Percentiles rank a stretch among this genome's conserved stretches.
phyloP scores from a whole-genome alignment of 2,888 invertebrate genomes.

The Aquatica leii region DNA sequence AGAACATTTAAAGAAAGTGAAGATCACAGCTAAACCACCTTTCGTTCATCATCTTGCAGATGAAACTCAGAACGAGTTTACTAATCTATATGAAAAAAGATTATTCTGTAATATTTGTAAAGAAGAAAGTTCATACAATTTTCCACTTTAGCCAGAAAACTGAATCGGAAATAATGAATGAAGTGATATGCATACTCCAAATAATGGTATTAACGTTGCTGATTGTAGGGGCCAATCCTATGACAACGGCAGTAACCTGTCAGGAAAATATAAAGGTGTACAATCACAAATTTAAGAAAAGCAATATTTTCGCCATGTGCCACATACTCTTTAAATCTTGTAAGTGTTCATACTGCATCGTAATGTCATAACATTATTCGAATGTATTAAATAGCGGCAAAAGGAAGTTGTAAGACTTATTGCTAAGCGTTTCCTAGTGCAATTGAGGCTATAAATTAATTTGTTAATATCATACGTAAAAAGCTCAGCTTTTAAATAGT shows the following conservation, averaged over 20 bases:
- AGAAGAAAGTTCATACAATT: not conserved
- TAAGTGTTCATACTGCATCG: not conserved
- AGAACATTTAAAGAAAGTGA: not conserved
- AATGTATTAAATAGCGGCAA: too few species aligned
- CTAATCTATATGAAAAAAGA: not conserved
- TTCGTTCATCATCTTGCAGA: too few species aligned
- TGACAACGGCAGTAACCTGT: not conserved
- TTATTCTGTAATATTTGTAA: not conserved
- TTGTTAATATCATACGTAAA: too few species aligned
- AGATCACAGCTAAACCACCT: not conserved
- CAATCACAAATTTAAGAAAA: not conserved
- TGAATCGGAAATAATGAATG: too few species aligned
- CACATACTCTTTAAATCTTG: not conserved
- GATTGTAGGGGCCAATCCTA: not conserved
- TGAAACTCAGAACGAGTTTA: not conserved
- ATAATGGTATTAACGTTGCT: not conserved
- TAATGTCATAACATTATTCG: not conserved
- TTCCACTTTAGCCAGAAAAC: not conserved
- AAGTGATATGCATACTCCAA: not conserved
- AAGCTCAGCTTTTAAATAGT: too few species aligned
- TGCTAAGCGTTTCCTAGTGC: too few species aligned
- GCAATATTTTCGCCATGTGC: too few species aligned
- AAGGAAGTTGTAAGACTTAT: too few species aligned
- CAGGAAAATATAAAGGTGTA: not conserved
- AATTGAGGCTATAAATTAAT: too few species aligned